A percentile compares a stretch with the other conserved stretches of the same genome.
phyloP scores from a whole-genome alignment of 2,888 invertebrate species.

The Aphelenchoides bicaudatus region DNA sequence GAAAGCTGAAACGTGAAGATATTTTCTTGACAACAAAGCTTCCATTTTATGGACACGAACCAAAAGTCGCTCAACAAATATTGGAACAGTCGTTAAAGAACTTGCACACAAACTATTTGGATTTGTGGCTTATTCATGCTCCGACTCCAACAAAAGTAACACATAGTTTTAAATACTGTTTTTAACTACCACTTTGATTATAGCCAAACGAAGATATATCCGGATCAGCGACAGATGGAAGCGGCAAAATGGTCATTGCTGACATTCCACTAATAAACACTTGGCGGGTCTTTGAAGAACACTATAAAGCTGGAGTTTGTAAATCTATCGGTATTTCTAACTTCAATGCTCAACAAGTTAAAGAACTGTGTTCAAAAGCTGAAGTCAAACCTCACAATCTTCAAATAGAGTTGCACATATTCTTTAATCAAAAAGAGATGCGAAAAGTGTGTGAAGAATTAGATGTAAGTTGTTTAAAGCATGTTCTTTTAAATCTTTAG shows the following conservation, averaged over 20 bases:
- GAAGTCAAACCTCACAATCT: constrained; percentile 41
- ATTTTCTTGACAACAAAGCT: constrained; percentile 49
- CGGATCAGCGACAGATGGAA: neutral
- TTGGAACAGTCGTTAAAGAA: constrained; percentile 39
- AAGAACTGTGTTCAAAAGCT: constrained; percentile 34
- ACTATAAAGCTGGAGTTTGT: constrained; percentile 36
- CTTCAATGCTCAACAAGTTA: constrained; percentile 38
- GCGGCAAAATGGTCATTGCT: neutral
- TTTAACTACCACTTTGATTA: too few relatives aligned
- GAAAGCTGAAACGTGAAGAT: constrained; percentile 63
- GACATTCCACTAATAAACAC: constrained; percentile 40
- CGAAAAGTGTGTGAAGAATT: constrained; percentile 67
- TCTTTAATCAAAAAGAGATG: constrained; percentile 70
- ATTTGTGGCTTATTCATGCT: constrained; percentile 46
- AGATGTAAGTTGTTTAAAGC: too few relatives aligned
- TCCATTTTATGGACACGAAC: constrained; percentile 41
- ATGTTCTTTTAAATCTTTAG: too few relatives aligned
- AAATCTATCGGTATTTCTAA: constrained; percentile 47
- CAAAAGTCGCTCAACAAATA: constrained; percentile 34
- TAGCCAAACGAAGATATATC: neutral
- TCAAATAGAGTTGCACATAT: constrained; percentile 32
- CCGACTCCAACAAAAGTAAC: constrained; percentile 25
- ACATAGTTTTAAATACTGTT: neutral
- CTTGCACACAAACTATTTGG: constrained; percentile 42
- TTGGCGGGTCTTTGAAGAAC: constrained; percentile 42